These are phyloP conservation scores for Drosophila buzzatii DNA, from an alignment of 2,888 invertebrate species.

Conservation along the genomic window DNA sequence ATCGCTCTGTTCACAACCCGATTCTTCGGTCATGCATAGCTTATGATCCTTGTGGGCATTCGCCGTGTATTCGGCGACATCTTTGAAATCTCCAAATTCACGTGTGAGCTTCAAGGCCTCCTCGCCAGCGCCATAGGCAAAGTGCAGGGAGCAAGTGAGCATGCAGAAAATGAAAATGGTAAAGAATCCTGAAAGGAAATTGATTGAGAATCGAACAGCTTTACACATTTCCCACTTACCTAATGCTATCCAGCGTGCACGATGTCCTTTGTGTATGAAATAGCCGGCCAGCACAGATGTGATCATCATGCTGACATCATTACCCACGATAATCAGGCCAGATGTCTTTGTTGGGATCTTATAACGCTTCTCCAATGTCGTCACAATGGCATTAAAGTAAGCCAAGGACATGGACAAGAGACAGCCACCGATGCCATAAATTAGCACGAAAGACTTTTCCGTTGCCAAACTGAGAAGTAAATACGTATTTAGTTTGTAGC, in stretches of 20 bases:
- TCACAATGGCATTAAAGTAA: slow-evolving; percentile 90
- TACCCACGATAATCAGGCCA: slow-evolving; percentile 90
- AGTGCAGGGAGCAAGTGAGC: slow-evolving; percentile 88
- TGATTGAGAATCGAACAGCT: background rate
- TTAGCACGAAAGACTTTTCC: slow-evolving; percentile 85
- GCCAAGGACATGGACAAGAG: slow-evolving; percentile 89
- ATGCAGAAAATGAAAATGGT: slow-evolving; percentile 88
- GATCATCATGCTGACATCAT: slow-evolving; percentile 89
- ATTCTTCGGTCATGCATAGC: slow-evolving; percentile 43
- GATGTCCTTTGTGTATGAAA: slow-evolving; percentile 89
- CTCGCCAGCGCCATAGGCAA: slow-evolving; percentile 89
- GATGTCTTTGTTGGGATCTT: slow-evolving; percentile 90
- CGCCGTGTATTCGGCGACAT: slow-evolving; percentile 78
- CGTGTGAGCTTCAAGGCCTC: slow-evolving; percentile 88
- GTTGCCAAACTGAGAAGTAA: slow-evolving; percentile 79
- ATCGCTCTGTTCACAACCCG: slow-evolving; percentile 36
- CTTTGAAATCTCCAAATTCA: slow-evolving; percentile 86
- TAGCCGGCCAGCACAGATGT: slow-evolving; percentile 89
- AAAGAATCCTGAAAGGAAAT: slow-evolving; percentile 84
- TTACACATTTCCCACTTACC: slow-evolving; percentile 59
- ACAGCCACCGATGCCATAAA: slow-evolving; percentile 89
- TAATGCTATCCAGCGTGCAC: slow-evolving; percentile 90
- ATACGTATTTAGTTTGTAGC: background rate
- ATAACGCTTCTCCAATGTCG: slow-evolving; percentile 90
- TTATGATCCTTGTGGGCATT: slow-evolving; percentile 30